A percentile compares a stretch with the other conserved stretches of the same genome.
Conservation (phyloP, 2,113 vertebrate genomes). For the Pica pica region DNA sequence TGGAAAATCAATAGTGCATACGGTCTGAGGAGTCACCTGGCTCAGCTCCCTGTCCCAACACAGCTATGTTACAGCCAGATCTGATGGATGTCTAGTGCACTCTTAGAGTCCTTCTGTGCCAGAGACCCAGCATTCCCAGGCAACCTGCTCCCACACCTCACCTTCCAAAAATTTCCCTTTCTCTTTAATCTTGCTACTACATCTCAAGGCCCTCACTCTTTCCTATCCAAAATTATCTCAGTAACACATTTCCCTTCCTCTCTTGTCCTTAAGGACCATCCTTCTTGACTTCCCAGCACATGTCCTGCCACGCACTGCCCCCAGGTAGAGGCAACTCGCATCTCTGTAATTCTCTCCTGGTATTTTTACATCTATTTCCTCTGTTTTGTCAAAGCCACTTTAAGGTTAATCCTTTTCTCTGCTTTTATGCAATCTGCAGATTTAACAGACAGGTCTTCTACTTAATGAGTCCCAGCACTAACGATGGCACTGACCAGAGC, state of each 20-base stretch:
- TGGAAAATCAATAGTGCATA: conserved; percentile 18
- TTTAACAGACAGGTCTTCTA: not conserved
- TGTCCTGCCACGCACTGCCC: not conserved
- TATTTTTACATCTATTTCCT: not conserved
- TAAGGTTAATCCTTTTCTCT: not conserved
- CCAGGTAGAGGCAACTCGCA: not conserved
- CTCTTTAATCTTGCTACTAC: not conserved
- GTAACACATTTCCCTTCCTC: not conserved
- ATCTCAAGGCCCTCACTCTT: not conserved
- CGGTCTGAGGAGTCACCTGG: not conserved
- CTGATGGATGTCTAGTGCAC: not conserved
- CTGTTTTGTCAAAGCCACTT: not conserved
- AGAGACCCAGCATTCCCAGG: not conserved
- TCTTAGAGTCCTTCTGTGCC: not conserved
- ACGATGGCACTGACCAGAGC: not conserved
- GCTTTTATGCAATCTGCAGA: not conserved
- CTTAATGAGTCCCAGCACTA: not conserved
- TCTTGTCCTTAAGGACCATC: not conserved
- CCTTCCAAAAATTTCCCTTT: not conserved
- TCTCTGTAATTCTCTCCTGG: not conserved
- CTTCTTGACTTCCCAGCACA: not conserved
- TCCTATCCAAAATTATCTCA: not conserved
- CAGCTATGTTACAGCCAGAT: not conserved
- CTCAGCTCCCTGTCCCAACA: not conserved
- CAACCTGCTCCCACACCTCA: not conserved